Percentiles rank a stretch among this genome's conserved stretches.
Conservation (phyloP, 1,140 invertebrate genomes). For the Nixonia krombeini region DNA sequence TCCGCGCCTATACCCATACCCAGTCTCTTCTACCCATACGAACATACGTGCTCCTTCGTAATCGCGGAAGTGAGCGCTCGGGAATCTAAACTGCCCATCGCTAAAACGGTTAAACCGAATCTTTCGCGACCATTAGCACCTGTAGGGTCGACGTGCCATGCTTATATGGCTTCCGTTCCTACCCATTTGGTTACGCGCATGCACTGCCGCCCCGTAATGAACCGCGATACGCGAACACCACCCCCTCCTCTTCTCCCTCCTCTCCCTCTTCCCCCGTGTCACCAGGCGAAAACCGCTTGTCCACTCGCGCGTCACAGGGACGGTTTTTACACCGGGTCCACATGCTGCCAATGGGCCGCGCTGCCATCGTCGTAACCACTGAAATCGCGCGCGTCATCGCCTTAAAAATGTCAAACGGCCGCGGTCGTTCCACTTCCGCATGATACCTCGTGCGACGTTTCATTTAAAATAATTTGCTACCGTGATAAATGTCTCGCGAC, state of each 20-base stretch:
- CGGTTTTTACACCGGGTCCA: too few relatives aligned
- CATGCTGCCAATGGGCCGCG: too few relatives aligned
- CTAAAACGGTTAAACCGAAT: constrained; percentile 44
- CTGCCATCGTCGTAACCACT: too few relatives aligned
- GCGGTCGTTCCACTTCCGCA: too few relatives aligned
- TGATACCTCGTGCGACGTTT: too few relatives aligned
- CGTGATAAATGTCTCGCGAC: too few relatives aligned
- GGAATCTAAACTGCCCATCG: constrained; percentile 50
- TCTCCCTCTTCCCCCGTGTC: too few relatives aligned
- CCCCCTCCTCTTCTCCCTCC: too few relatives aligned
- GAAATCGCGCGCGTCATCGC: too few relatives aligned
- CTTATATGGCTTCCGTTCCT: constrained; percentile 40
- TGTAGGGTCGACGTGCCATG: constrained; percentile 32
- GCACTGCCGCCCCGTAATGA: constrained; percentile 1
- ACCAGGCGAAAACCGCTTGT: too few relatives aligned
- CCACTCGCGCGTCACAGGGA: neutral
- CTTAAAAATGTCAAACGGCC: too few relatives aligned
- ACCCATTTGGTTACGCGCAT: constrained; percentile 28
- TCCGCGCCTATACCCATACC: constrained; percentile 22
- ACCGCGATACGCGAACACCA: constrained; percentile 9
- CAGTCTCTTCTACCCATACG: constrained; percentile 13
- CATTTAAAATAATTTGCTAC: too few relatives aligned
- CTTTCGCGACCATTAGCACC: constrained; percentile 43
- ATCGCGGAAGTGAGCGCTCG: constrained; percentile 33
- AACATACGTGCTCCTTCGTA: constrained; percentile 36